Evolutionary conservation across 2,797 vertebrate genomes (phyloP).

Genomic region (Crocidura indochinensis): DNA sequence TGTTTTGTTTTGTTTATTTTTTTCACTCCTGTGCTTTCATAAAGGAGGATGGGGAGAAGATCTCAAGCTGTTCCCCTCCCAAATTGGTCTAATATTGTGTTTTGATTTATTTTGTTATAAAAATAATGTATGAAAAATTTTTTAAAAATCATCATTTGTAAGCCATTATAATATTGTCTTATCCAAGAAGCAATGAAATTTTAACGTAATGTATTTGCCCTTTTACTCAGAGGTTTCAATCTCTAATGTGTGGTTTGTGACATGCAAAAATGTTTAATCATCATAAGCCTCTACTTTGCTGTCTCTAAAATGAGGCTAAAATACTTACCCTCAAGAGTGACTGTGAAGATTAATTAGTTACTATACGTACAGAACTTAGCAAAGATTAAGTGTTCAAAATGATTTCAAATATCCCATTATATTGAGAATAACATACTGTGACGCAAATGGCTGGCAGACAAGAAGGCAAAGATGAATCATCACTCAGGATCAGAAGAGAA

Average conservation of each 20-base stretch:
- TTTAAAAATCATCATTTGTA: no score
- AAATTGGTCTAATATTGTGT: no score
- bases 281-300: slow-evolving; percentile 39
- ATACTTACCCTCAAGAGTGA: slow-evolving; percentile 9
- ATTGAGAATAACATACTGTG: neutral
- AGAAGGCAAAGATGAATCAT: neutral
- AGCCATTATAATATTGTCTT: neutral
- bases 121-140: no score
- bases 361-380: slow-evolving; percentile 42
- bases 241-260: slow-evolving; percentile 48
- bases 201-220: neutral
- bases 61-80: no score
- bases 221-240: slow-evolving; percentile 48
- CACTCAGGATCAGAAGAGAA: neutral
- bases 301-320: slow-evolving; percentile 56
- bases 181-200: slow-evolving; percentile 7
- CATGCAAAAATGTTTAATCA: slow-evolving; percentile 50
- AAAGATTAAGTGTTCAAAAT: slow-evolving; percentile 49
- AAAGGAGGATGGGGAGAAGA: no score
- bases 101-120: no score
- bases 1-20: no score
- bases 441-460: slow-evolving; percentile 22
- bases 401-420: neutral
- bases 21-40: no score
- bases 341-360: slow-evolving; percentile 50